phyloP scores from a whole-genome alignment of 2,888 invertebrate species.

The Pollenia labialis region DNA sequence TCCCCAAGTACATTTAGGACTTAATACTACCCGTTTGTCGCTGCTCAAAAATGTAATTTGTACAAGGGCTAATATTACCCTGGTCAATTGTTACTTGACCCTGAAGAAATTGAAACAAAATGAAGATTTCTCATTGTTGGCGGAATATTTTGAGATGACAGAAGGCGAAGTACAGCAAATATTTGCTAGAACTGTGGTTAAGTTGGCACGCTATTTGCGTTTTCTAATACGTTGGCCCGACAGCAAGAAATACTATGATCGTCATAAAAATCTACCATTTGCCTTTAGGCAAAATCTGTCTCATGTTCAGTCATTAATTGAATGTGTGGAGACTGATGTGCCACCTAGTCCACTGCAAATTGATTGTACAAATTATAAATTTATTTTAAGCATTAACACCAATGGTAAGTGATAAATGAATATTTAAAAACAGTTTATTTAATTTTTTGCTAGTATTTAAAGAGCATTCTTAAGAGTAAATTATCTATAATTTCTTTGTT shows the following conservation, averaged over 20 bases:
- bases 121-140: slow-evolving; percentile 81
- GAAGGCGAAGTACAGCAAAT: slow-evolving; percentile 80
- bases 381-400: slow-evolving; percentile 82
- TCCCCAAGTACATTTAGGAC: slow-evolving; percentile 80
- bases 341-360: slow-evolving; percentile 78
- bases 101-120: slow-evolving; percentile 82
- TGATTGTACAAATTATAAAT: slow-evolving; percentile 82
- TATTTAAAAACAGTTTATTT: not conserved
- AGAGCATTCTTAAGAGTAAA: not conserved
- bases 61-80: slow-evolving; percentile 78
- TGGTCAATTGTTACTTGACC: slow-evolving; percentile 82
- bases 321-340: slow-evolving; percentile 83
- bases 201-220: slow-evolving; percentile 81
- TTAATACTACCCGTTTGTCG: slow-evolving; percentile 78
- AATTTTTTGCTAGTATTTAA: not conserved
- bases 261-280: slow-evolving; percentile 82
- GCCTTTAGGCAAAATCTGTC: slow-evolving; percentile 81
- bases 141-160: slow-evolving; percentile 81
- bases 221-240: slow-evolving; percentile 83
- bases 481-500: not conserved
- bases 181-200: slow-evolving; percentile 79
- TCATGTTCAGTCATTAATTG: slow-evolving; percentile 82
- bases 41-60: slow-evolving; percentile 82
- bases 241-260: slow-evolving; percentile 81
- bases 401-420: slow-evolving; percentile 76